Percentiles rank a stretch among this genome's conserved stretches.
Evolutionary conservation across 2,888 invertebrate genomes (phyloP).

Genomic region (Bhutanitis thaidina): DNA sequence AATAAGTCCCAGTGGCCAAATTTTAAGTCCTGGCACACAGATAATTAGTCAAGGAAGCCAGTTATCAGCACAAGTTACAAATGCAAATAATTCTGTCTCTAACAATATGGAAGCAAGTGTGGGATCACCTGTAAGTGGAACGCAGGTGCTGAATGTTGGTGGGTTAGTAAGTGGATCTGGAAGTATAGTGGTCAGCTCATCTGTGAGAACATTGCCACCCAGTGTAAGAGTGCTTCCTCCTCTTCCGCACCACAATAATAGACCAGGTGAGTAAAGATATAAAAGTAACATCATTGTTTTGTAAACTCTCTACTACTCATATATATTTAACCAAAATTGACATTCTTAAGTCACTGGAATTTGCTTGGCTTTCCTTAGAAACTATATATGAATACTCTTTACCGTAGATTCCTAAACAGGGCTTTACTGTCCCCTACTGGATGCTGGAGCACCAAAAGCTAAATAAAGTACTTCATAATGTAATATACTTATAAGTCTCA

Average conservation of each 20-base stretch:
- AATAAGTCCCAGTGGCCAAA: conserved; percentile 54
- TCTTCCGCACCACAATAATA: conserved; percentile 58
- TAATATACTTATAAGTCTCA: too few relatives aligned
- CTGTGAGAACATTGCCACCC: conserved; percentile 62
- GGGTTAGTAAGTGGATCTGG: conserved; percentile 54
- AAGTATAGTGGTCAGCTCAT: conserved; percentile 61
- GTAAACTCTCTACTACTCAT: too few relatives aligned
- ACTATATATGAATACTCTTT: too few relatives aligned
- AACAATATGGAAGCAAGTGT: conserved; percentile 48
- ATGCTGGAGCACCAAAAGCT: too few relatives aligned
- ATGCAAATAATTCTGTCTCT: conserved; percentile 40
- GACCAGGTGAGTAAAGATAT: conserved; percentile 50
- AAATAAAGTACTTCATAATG: too few relatives aligned
- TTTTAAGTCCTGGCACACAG: conserved; percentile 65
- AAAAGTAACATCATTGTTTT: too few relatives aligned
- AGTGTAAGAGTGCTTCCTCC: conserved; percentile 68
- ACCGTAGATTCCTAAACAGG: too few relatives aligned
- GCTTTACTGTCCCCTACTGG: too few relatives aligned
- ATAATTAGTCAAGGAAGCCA: conserved; percentile 73
- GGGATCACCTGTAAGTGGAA: conserved; percentile 47
- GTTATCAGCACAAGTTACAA: conserved; percentile 56
- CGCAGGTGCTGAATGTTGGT: conserved; percentile 64
- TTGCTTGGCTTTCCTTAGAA: too few relatives aligned
- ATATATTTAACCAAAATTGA: too few relatives aligned
- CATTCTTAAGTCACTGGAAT: background rate